Evolutionary conservation across 2,113 vertebrate genomes (phyloP).

Genomic region (Mionectes macconnelli): DNA sequence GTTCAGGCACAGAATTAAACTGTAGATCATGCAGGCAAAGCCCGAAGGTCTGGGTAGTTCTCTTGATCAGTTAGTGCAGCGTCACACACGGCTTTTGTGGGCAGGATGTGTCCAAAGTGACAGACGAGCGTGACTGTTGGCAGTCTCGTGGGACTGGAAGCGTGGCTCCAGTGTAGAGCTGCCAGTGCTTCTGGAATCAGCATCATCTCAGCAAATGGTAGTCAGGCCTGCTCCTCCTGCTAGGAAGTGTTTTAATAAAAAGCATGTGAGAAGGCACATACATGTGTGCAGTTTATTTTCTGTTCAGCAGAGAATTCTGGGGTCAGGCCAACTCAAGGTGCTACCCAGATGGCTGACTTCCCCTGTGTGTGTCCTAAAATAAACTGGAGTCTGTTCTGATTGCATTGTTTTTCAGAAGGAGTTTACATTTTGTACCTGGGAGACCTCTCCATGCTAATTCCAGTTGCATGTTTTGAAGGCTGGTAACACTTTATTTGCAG

Average conservation of each 20-base stretch:
- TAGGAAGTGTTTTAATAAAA: neutral
- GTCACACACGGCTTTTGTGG: fast-evolving
- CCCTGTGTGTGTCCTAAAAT: neutral
- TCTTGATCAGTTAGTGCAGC: neutral
- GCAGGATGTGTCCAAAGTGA: neutral
- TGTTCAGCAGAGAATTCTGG: neutral
- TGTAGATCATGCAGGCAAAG: neutral
- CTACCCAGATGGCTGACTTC: neutral
- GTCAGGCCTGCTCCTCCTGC: neutral
- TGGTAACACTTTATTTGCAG: neutral
- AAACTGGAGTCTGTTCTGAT: neutral
- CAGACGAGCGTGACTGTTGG: neutral
- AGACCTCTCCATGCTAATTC: neutral
- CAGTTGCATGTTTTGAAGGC: neutral
- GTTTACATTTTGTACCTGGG: neutral
- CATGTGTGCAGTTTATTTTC: neutral
- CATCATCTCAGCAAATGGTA: neutral
- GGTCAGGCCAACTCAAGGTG: neutral
- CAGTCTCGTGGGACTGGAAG: neutral
- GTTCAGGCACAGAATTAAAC: neutral
- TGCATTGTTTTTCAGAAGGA: neutral
- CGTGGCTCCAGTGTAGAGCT: neutral
- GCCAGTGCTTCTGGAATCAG: neutral
- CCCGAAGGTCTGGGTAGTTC: neutral
- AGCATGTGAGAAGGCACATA: neutral